phyloP scores from a whole-genome alignment of 2,888 invertebrate species.

The Synanthedon myopaeformis region DNA sequence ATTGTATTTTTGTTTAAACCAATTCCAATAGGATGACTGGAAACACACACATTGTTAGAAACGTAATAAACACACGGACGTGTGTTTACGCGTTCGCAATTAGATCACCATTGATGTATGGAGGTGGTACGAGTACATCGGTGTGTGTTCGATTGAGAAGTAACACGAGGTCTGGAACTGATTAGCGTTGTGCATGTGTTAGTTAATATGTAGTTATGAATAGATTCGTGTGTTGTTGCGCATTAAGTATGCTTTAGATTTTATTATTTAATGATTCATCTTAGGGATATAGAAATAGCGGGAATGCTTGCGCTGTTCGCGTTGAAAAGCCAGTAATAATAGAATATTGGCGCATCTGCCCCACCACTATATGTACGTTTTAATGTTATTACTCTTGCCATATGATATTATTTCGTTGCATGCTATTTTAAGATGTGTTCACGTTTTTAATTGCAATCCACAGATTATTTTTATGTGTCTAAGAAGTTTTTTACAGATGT shows the following conservation, averaged over 20 bases:
- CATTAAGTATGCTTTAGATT: slow-evolving; percentile 69
- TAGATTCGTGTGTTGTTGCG: slow-evolving; percentile 55
- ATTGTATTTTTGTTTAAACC: slow-evolving; percentile 66
- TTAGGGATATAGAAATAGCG: slow-evolving; percentile 68
- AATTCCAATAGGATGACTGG: slow-evolving; percentile 56
- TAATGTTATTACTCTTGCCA: slow-evolving; percentile 59
- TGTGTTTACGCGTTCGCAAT: slow-evolving; percentile 64
- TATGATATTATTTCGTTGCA: slow-evolving; percentile 49
- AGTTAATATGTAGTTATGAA: slow-evolving; percentile 50
- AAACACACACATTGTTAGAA: slow-evolving; percentile 60
- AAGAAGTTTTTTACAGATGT: slow-evolving; percentile 54
- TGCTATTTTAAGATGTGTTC: slow-evolving; percentile 59
- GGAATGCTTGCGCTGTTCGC: slow-evolving; percentile 61
- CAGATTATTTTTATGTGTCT: slow-evolving; percentile 55
- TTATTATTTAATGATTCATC: slow-evolving; percentile 72
- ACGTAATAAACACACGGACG: slow-evolving; percentile 50
- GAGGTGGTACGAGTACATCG: slow-evolving; percentile 22
- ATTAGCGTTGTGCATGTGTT: slow-evolving; percentile 58
- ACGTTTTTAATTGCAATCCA: slow-evolving; percentile 63
- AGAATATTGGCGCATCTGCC: slow-evolving; percentile 68
- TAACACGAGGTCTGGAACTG: slow-evolving; percentile 55
- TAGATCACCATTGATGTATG: slow-evolving; percentile 61
- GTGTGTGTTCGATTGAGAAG: slow-evolving; percentile 51
- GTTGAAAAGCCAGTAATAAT: slow-evolving; percentile 68
- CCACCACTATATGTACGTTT: slow-evolving; percentile 58